Conservation (phyloP, 2,113 vertebrate species). For the Myotis yumanensis region DNA sequence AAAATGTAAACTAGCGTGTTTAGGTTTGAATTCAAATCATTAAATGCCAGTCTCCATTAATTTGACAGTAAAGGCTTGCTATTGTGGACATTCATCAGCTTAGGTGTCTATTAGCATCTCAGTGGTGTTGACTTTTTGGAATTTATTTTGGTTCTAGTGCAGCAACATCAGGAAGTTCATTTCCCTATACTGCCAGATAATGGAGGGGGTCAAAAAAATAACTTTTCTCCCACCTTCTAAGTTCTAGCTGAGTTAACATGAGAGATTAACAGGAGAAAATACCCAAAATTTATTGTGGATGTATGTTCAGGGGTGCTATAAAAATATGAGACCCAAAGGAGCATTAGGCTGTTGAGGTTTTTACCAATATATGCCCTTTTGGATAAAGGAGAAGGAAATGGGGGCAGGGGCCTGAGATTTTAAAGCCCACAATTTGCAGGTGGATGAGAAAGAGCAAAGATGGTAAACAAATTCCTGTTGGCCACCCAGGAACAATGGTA, state of each 20-base stretch:
- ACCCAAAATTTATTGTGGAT: not conserved
- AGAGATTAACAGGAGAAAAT: not conserved
- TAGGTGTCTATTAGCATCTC: not conserved
- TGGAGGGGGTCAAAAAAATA: not conserved
- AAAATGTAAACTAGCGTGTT: not conserved
- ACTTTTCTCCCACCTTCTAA: not conserved
- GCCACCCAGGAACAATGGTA: not conserved
- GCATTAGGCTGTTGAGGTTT: not conserved
- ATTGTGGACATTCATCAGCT: not conserved
- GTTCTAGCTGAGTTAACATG: not conserved
- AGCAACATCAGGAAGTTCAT: not conserved
- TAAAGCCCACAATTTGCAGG: not conserved
- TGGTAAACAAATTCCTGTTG: not conserved
- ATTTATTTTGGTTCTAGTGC: slow-evolving; percentile 5
- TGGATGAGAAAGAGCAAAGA: not conserved
- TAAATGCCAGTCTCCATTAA: not conserved
- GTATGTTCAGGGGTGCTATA: not conserved
- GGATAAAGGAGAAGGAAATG: not conserved
- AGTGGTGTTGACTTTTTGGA: not conserved
- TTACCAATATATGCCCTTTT: not conserved
- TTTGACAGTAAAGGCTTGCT: not conserved
- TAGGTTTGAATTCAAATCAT: slow-evolving; percentile 11
- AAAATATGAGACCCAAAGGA: not conserved
- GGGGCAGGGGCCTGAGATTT: not conserved
- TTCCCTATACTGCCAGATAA: not conserved